Base-by-base conservation (phyloP, 2,797 vertebrate species). In the Leuciscus waleckii region DNA sequence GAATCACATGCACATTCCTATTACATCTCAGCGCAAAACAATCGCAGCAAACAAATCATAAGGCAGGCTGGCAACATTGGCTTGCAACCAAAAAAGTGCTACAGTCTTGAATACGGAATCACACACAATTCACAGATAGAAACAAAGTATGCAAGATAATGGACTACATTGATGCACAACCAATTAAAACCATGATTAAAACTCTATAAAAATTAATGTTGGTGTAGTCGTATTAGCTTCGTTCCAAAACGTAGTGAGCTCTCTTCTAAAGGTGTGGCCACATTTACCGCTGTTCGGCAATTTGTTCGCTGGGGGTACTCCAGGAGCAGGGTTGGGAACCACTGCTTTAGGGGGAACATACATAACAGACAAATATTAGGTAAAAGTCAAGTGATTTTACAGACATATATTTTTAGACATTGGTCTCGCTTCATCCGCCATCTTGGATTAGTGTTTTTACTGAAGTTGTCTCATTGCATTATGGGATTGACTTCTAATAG, bases 1-100 rank as follows among this genome's bases (percentile, higher is more conserved):
- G 29, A 23, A 84, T 73, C 82, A 82, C 83, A 84, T 65, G 70
- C 85, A 81, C 82, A 70, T 81, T 58, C 26, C 75, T 68, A 69
- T 71, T 19, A 56, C 68, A 79, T 49, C 46, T 58, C 75, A 67
- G 37, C 49, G 7, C 65, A 69, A 9, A 83, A 63, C 76, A 79
- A 67, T 68, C 21, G 16, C 32, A 21, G n/a, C 63, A 84, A 84
- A 79, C 58, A 74, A 73, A 70, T 19, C 79, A 61, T 61, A 61
- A 39, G 46, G 65, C 32, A 86, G 39, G 51, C 75, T 79, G 49
- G 54, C 32, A 79, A 69, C 81, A 39, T 1, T 41, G 21, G 73
- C 54, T 68, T 32, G 35, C 51, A 46, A 69, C 19, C 39, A 39
- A 58, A 51, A 69, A n/a, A 5, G 6, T 65, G 61, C 82, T 39